Evolutionary conservation across 2,797 vertebrate genomes (phyloP).

Genomic region (Falco concolor): DNA sequence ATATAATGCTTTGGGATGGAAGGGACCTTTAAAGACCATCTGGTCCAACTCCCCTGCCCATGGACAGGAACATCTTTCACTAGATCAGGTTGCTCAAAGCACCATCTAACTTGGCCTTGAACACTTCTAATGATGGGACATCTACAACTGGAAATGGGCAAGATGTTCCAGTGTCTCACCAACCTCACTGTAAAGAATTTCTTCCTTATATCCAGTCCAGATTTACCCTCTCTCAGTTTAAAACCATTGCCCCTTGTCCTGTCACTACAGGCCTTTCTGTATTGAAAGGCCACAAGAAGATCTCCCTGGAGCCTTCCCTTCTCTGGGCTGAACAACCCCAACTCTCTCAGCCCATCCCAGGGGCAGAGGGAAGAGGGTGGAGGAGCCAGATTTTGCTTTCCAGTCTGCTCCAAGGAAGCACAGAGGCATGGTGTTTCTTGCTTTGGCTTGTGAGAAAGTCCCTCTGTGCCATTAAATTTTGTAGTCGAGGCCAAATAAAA

Average conservation of each 20-base stretch:
- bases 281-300: background rate
- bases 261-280: background rate
- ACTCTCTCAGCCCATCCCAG: background rate
- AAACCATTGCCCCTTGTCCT: background rate
- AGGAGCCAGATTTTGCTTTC: background rate
- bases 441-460: background rate
- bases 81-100: background rate
- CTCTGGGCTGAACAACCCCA: background rate
- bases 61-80: background rate
- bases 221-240: background rate
- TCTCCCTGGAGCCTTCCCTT: background rate
- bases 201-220: background rate
- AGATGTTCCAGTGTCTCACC: background rate
- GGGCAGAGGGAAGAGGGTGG: background rate
- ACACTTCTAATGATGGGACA: background rate
- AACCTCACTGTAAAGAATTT: background rate
- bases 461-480: background rate
- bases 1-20: background rate
- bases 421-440: background rate
- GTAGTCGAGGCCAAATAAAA: background rate
- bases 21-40: background rate
- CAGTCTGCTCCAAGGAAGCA: background rate
- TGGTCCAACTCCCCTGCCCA: fast-evolving
- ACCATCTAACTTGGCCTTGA: background rate
- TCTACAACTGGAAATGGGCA: background rate